Evolutionary conservation across 64 coral and sea anemone species (phyloP), one percentile per base, ranked within the genome.

Genomic region (Porites lutea): DNA sequence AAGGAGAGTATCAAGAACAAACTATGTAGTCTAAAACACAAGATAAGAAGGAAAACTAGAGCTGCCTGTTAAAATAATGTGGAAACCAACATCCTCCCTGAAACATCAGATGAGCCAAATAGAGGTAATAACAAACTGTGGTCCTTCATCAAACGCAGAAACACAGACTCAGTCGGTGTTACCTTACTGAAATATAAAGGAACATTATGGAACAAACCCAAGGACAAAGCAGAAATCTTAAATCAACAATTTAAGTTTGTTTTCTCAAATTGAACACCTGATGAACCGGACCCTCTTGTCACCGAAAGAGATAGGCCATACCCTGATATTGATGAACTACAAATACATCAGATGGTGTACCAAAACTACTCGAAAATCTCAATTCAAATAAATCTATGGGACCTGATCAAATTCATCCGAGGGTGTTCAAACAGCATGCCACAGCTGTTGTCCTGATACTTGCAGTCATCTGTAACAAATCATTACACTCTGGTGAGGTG

Each of bases 241-340:
- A 90, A 90, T 61, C 51, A 57, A 90, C 88, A 90, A 90, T 90
- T 90, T 50, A 90, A 90, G 75, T 90, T 75, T 79, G 88, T 90
- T 21, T 90, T 89, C 76, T 76, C 87, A 78, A 66, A 62, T 65
- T 13, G 13, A 4, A 3, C 5, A 18, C 14, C 13, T 2, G 13
- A 18, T 15, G 63, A 65, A 3, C 63, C 48, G 72, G 21, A 75
- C 13, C 4, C 37, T 75, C n/a, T 15, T 75, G n/a, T 46, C 2
- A 75, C 72, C 72, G n/a, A 75, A 2, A 27, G 12, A 5, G 75
- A 78, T 3, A 23, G 52, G n/a, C 75, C 19, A 78, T 78, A 78
- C 37, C 75, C 75, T 48, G 75, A 18, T 78, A 78, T 78, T 48
- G 75, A 78, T 27, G 75, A 78, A 18, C 47, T 78, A 78, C 47